A percentile compares a stretch with the other conserved stretches of the same genome.
phyloP scores from a whole-genome alignment of 2,797 vertebrate species.

The Bovichtus diacanthus region DNA sequence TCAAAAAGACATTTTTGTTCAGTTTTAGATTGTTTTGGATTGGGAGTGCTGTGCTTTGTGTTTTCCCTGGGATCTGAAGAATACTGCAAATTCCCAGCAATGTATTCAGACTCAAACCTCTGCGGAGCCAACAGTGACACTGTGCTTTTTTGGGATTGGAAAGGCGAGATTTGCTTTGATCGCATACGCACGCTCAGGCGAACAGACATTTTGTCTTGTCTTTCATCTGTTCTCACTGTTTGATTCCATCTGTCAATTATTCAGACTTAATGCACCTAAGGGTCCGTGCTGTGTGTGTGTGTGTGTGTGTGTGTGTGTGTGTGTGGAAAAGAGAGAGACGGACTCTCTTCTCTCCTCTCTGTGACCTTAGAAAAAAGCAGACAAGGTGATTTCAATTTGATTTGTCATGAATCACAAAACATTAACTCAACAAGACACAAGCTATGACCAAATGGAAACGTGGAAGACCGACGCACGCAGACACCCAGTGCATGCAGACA shows the following conservation, averaged over 20 bases:
- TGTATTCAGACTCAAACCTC: conserved; percentile 42
- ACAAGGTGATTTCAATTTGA: conserved; percentile 65
- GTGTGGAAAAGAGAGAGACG: conserved; percentile 18
- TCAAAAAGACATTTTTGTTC: background rate
- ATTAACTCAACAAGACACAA: conserved; percentile 56
- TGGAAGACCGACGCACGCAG: conserved; percentile 19
- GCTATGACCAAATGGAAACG: conserved; percentile 28
- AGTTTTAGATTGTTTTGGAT: background rate
- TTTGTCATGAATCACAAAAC: conserved; percentile 64
- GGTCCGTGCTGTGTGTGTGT: conserved; percentile 55
- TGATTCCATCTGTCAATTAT: conserved; percentile 72
- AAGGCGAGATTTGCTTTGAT: conserved; percentile 68
- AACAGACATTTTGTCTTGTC: conserved; percentile 51
- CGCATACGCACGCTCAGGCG: background rate
- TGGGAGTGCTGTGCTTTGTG: background rate
- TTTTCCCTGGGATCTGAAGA: conserved; percentile 23
- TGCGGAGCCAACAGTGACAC: conserved; percentile 49
- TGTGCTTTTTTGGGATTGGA: conserved; percentile 56
- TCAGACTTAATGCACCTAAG: conserved; percentile 53
- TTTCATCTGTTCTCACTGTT: conserved; percentile 67
- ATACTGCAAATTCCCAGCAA: conserved; percentile 28
- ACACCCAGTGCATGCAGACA: conserved; percentile 11
- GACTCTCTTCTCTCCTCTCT: conserved; percentile 25
- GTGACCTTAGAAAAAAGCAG: conserved; percentile 39
- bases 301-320: conserved; percentile 19